A percentile compares a stretch with the other conserved stretches of the same genome.
These are phyloP conservation scores for Caenorhabditis sp. DNA, from an alignment of 2,888 invertebrate genomes.

Conservation along the genomic window DNA sequence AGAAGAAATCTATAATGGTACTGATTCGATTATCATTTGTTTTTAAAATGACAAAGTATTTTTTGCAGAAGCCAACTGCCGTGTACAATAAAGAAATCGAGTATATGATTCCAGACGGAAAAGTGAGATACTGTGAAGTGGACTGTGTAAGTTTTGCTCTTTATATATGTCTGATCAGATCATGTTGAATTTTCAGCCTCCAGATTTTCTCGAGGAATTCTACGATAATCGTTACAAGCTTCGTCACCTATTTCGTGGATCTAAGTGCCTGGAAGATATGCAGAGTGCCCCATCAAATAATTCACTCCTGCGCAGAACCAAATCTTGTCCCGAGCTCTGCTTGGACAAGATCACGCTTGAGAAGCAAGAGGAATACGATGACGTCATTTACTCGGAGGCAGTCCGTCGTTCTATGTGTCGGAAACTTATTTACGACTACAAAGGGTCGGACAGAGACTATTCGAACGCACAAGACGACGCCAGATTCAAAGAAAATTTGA, in stretches of 20 bases:
- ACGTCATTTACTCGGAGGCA: background rate
- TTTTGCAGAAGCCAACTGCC: background rate
- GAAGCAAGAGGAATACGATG: background rate
- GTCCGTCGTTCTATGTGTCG: too few species aligned
- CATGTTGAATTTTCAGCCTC: constrained; percentile 23
- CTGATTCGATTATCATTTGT: background rate
- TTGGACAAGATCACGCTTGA: background rate
- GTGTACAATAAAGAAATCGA: background rate
- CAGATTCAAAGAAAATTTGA: too few species aligned
- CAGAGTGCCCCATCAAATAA: too few species aligned
- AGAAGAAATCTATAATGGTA: too few species aligned
- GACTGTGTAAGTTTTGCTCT: constrained; percentile 21
- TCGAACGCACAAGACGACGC: too few species aligned
- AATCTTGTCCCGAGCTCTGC: constrained; percentile 8
- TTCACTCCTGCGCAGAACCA: background rate
- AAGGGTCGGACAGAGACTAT: too few species aligned
- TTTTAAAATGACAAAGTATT: background rate
- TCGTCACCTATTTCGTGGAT: too few species aligned
- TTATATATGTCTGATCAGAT: background rate
- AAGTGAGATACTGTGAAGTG: constrained; percentile 22
- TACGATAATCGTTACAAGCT: background rate
- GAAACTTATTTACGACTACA: too few species aligned
- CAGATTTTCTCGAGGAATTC: constrained; percentile 7
- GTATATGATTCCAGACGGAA: constrained; percentile 28
- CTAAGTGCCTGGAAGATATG: too few species aligned